These are phyloP conservation scores for Chironomus striatipennis DNA, from an alignment of 1,140 invertebrate species.

Conservation along the genomic window DNA sequence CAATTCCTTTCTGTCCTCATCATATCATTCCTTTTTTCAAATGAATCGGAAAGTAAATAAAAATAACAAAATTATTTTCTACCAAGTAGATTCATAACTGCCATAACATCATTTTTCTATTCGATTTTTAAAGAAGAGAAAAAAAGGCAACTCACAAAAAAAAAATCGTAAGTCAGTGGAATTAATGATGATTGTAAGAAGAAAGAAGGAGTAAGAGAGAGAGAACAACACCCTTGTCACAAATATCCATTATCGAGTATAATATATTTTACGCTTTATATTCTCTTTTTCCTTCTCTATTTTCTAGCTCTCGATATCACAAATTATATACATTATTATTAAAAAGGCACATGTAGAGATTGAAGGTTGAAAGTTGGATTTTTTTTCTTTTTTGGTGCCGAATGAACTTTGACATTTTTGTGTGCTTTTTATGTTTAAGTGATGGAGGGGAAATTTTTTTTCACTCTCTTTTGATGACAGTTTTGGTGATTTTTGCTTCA, in stretches of 20 bases:
- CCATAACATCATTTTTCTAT: not conserved
- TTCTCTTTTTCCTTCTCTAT: not conserved
- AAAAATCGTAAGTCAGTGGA: not conserved
- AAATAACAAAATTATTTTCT: constrained; percentile 1
- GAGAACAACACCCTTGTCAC: constrained; percentile 19
- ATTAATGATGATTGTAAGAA: not conserved
- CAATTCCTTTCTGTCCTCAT: no score
- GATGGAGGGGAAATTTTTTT: no score
- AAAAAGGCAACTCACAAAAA: not conserved
- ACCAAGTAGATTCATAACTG: no score
- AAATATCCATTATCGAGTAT: constrained; percentile 19
- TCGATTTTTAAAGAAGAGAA: not conserved
- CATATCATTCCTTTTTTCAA: not conserved
- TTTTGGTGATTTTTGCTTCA: no score
- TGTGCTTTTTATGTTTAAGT: no score
- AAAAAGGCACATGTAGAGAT: no score
- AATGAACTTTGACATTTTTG: no score
- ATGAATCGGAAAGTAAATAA: constrained; percentile 14
- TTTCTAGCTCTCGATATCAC: not conserved
- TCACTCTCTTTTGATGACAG: no score
- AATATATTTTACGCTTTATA: not conserved
- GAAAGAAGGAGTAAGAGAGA: not conserved
- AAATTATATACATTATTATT: not conserved
- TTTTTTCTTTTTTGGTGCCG: no score
- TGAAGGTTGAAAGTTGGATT: no score